Percentiles rank a stretch among this genome's conserved stretches.
Conservation (phyloP, 2,888 invertebrate species). For the Pseudeuparius sepicola region DNA sequence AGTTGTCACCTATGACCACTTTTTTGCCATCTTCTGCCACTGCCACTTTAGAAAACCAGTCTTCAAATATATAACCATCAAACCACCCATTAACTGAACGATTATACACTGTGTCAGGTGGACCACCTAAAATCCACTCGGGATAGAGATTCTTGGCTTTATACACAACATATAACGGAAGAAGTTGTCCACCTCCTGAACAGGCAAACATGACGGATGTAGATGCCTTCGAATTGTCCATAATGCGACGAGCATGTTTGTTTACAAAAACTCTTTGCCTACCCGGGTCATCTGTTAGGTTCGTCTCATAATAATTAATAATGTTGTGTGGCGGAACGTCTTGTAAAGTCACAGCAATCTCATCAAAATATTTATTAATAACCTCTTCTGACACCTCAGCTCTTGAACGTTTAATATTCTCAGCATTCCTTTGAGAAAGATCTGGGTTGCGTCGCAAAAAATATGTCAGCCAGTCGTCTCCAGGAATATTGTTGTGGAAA, state of each 20-base stretch:
- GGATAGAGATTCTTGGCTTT: slow-evolving; percentile 1
- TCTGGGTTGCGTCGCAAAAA: not conserved
- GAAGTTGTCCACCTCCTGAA: slow-evolving; percentile 11
- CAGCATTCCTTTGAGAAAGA: slow-evolving; percentile 9
- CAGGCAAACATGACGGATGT: slow-evolving; percentile 17
- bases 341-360: slow-evolving; percentile 3
- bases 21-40: slow-evolving; percentile 4
- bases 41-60: not conserved
- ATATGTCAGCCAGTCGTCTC: not conserved
- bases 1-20: slow-evolving; percentile 12
- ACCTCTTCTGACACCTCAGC: slow-evolving; percentile 16
- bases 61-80: slow-evolving; percentile 2
- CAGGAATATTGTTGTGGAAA: not conserved
- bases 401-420: slow-evolving; percentile 20
- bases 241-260: slow-evolving; percentile 22
- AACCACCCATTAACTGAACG: slow-evolving; percentile 2
- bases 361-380: slow-evolving; percentile 17
- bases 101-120: slow-evolving; percentile 13
- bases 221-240: too few relatives aligned
- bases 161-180: slow-evolving; percentile 6
- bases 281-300: slow-evolving; percentile 32
- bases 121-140: slow-evolving; percentile 15
- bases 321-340: slow-evolving; percentile 20
- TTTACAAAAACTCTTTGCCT: slow-evolving; percentile 24
- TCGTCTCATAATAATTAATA: slow-evolving; percentile 34